Evolutionary conservation across 2,888 invertebrate species (phyloP).

Genomic region (Steinernema carpocapsae): DNA sequence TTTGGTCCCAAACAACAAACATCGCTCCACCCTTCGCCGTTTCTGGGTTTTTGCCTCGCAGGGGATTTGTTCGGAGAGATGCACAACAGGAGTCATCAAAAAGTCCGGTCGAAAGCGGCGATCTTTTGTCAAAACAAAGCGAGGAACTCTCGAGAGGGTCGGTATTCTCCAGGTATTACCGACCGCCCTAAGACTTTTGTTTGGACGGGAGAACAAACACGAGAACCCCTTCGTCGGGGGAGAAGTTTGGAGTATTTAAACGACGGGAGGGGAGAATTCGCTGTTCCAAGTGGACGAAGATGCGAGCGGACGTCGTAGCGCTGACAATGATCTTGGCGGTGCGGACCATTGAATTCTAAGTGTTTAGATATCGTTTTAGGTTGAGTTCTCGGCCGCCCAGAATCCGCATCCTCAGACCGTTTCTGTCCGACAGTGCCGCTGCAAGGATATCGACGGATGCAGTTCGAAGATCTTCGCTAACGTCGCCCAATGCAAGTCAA

Average conservation of each 20-base stretch:
- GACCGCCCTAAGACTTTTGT: constrained; percentile 8
- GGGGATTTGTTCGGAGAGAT: not conserved
- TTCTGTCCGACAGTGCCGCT: constrained; percentile 58
- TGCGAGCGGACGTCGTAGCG: not conserved
- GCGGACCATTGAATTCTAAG: not conserved
- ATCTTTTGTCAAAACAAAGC: constrained; percentile 33
- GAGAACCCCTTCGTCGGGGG: not conserved
- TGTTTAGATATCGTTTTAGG: not conserved
- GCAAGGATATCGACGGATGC: constrained; percentile 61
- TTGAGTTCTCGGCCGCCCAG: not conserved
- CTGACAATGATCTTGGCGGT: not conserved
- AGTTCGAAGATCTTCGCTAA: constrained; percentile 33
- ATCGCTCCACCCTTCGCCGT: too few relatives aligned
- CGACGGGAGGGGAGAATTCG: not conserved
- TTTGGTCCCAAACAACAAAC: too few relatives aligned
- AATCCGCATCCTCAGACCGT: constrained; percentile 37
- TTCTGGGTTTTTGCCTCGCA: too few relatives aligned
- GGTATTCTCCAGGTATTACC: constrained; percentile 1
- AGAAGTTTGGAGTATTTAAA: not conserved
- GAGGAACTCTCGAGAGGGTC: constrained; percentile 31
- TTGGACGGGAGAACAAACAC: constrained; percentile 13
- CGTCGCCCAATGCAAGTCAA: constrained; percentile 34
- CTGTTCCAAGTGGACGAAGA: not conserved
- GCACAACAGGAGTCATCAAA: not conserved
- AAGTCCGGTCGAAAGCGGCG: not conserved